These are phyloP conservation scores for Prinia subflava DNA, from an alignment of 2,113 vertebrate species.

Conservation along the genomic window DNA sequence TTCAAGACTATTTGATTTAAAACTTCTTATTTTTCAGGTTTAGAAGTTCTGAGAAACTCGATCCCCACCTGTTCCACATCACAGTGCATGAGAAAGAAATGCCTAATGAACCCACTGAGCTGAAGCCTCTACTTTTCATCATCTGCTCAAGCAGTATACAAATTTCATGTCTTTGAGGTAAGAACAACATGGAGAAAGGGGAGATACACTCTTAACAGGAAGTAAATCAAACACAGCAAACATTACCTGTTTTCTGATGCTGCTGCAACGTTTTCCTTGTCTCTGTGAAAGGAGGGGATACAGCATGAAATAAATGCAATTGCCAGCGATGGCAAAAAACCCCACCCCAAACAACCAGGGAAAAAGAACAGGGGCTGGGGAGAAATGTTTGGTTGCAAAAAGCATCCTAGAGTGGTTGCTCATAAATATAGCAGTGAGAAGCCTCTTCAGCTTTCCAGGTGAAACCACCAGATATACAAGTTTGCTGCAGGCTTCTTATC, in stretches of 20 bases:
- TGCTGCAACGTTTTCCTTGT: constrained; percentile 65
- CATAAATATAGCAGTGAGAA: background rate
- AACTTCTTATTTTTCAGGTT: background rate
- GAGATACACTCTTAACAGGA: background rate
- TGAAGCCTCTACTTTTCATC: background rate
- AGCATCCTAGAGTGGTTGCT: constrained; percentile 50
- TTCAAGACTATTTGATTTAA: background rate
- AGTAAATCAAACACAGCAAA: constrained; percentile 8
- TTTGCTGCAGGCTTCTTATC: background rate
- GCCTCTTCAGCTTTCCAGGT: background rate
- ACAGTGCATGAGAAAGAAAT: background rate
- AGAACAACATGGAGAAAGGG: background rate
- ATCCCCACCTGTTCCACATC: background rate
- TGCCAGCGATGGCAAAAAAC: background rate
- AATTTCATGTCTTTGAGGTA: background rate
- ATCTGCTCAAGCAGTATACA: background rate
- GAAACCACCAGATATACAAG: background rate
- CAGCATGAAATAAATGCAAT: background rate
- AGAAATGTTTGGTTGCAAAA: constrained; percentile 60
- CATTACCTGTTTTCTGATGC: constrained; percentile 70
- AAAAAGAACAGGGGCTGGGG: background rate
- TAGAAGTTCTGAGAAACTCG: background rate
- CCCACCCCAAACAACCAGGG: background rate
- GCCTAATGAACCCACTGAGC: background rate
- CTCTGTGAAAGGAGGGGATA: constrained; percentile 73